phyloP scores from a whole-genome alignment of 92 coral and sea anemone species.

The Heliopora coerulea region DNA sequence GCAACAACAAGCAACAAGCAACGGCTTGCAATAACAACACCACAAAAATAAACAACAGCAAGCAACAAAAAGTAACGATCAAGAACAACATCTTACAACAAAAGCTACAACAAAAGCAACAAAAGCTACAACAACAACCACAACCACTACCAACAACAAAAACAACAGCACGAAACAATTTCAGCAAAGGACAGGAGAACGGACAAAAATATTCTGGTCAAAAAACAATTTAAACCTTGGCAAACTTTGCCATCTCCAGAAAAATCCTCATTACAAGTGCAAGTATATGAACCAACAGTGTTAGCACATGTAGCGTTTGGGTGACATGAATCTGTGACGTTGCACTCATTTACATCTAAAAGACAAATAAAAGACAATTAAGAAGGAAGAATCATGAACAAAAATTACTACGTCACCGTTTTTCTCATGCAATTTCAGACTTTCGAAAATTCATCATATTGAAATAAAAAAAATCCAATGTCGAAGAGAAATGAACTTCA shows the following conservation, averaged over 20 bases:
- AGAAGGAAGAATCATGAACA: too few species aligned
- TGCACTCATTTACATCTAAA: conserved; percentile 1
- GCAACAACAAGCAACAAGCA: too few species aligned
- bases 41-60: neutral
- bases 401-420: too few species aligned
- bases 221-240: neutral
- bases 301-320: neutral
- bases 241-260: conserved; percentile 23
- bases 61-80: too few species aligned
- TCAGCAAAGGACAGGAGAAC: neutral
- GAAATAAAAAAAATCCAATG: too few species aligned
- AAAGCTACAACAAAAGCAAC: neutral
- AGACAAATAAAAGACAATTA: too few species aligned
- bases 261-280: neutral
- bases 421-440: too few species aligned
- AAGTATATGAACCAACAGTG: conserved; percentile 1
- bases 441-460: too few species aligned
- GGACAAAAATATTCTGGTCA: neutral
- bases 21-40: neutral
- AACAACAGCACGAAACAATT: neutral
- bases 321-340: neutral
- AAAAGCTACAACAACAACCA: neutral
- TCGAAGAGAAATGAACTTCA: too few species aligned
- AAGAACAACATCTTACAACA: neutral
- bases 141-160: neutral